Evolutionary conservation across 2,113 vertebrate genomes (phyloP).

Genomic region (Enhydra lutris): DNA sequence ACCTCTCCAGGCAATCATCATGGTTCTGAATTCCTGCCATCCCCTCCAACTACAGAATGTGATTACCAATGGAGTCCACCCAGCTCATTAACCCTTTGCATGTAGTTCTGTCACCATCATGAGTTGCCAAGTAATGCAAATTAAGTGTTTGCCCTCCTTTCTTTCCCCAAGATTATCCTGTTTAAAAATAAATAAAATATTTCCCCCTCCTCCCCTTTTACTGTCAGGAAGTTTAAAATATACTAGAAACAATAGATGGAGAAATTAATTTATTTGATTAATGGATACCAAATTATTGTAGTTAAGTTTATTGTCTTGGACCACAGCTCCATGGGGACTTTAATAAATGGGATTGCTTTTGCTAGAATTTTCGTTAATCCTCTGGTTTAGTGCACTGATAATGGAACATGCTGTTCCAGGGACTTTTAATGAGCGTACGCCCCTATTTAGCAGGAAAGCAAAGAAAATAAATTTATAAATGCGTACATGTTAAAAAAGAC

Average conservation of each 20-base stretch:
- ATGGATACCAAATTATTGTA: slow-evolving; percentile 43
- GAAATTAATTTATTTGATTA: slow-evolving; percentile 44
- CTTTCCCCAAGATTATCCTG: neutral
- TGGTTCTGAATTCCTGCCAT: neutral
- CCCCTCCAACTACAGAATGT: neutral
- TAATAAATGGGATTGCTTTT: slow-evolving; percentile 60
- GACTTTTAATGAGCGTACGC: slow-evolving; percentile 12
- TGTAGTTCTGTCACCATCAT: neutral
- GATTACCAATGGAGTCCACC: neutral
- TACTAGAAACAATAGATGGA: neutral
- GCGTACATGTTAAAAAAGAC: neutral
- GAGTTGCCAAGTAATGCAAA: neutral
- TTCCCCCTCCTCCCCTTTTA: neutral
- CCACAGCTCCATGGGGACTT: neutral
- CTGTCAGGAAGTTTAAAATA: neutral
- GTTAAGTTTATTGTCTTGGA: slow-evolving; percentile 51
- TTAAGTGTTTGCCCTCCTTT: neutral
- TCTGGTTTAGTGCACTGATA: slow-evolving; percentile 30
- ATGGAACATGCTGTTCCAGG: slow-evolving; percentile 4
- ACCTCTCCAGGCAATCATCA: neutral
- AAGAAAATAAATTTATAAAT: slow-evolving; percentile 16
- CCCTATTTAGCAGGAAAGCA: neutral
- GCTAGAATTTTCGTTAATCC: slow-evolving; percentile 59
- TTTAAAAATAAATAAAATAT: neutral
- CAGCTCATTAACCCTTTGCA: neutral